Percentiles rank a stretch among this genome's conserved stretches.
phyloP scores from a whole-genome alignment of 2,113 vertebrate species.

The Climacteris rufus region DNA sequence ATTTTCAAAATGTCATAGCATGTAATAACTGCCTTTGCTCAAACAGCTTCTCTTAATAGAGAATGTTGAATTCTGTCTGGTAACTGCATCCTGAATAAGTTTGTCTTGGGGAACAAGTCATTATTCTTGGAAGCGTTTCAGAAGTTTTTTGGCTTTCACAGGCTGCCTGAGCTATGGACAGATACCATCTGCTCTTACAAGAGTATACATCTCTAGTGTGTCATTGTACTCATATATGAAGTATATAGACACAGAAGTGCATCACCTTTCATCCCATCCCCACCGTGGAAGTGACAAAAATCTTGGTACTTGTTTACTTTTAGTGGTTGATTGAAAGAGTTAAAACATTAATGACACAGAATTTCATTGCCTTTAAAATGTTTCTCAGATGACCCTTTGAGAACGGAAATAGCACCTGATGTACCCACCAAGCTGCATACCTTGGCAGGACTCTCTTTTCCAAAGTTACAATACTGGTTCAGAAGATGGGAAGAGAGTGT shows the following conservation, averaged over 20 bases:
- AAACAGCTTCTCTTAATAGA: background rate
- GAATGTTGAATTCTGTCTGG: constrained; percentile 23
- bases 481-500: background rate
- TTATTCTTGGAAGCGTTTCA: constrained; percentile 55
- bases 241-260: background rate
- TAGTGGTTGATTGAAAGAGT: background rate
- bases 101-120: constrained; percentile 7
- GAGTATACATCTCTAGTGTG: background rate
- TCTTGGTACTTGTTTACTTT: background rate
- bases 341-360: background rate
- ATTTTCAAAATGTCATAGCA: constrained; percentile 21
- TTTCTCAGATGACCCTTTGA: background rate
- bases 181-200: background rate
- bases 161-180: constrained; percentile 8
- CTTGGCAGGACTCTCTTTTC: background rate
- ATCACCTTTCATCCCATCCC: background rate
- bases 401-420: background rate
- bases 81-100: constrained; percentile 47
- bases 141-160: constrained; percentile 29
- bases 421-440: background rate
- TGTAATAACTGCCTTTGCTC: constrained; percentile 9
- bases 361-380: background rate
- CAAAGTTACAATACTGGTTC: background rate
- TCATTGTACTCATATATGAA: background rate
- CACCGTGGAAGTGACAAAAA: background rate